Conservation (phyloP, 2,888 invertebrate genomes). For the Melangyna quadrimaculata region DNA sequence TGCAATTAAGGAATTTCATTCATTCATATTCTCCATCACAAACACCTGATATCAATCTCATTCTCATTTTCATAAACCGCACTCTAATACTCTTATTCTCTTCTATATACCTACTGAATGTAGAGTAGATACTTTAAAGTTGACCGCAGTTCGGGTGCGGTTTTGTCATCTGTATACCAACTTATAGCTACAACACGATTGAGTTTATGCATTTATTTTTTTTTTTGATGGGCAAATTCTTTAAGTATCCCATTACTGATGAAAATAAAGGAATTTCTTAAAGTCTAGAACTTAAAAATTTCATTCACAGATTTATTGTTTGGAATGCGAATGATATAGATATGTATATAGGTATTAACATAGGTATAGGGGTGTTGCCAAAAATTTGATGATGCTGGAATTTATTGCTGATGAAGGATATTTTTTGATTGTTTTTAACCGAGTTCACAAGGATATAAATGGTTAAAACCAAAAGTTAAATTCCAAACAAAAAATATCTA, state of each 20-base stretch:
- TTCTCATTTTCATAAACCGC: conserved; percentile 43
- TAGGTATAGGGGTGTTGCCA: not conserved
- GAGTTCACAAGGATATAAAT: not conserved
- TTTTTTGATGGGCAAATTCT: conserved; percentile 28
- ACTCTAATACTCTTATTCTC: not conserved
- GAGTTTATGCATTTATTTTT: not conserved
- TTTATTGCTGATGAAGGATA: conserved; percentile 12
- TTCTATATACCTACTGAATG: not conserved
- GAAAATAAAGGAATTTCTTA: conserved; percentile 21
- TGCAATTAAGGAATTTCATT: conserved; percentile 63
- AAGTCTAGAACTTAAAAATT: conserved; percentile 31
- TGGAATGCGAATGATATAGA: not conserved
- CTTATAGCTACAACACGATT: not conserved
- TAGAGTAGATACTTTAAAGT: not conserved
- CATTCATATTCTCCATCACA: conserved; percentile 1
- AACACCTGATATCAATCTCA: conserved; percentile 64
- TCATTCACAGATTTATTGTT: conserved; percentile 52
- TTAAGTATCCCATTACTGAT: conserved; percentile 42
- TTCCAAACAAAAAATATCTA: not conserved
- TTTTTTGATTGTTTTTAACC: not conserved
- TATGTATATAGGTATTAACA: not conserved
- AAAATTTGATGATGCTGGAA: not conserved
- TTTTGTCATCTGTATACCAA: conserved; percentile 7
- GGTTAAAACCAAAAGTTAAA: not conserved
- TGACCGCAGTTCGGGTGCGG: conserved; percentile 24